A percentile compares a stretch with the other conserved stretches of the same genome.
Evolutionary conservation across 2,888 invertebrate genomes (phyloP).

Genomic region (Podotricha telesiphe): DNA sequence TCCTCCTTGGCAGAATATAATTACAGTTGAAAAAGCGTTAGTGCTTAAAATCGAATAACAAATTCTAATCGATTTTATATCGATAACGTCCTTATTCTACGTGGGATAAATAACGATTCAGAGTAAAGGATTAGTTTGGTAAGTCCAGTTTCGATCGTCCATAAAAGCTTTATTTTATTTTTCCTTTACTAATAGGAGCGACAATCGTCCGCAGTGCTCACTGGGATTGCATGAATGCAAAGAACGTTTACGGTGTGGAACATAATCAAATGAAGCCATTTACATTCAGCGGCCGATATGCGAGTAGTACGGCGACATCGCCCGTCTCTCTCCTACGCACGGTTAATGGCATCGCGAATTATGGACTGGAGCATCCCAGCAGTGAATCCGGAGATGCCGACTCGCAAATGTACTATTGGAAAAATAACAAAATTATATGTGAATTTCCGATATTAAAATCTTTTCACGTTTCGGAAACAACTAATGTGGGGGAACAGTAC

Average conservation of each 20-base stretch:
- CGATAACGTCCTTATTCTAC: not conserved
- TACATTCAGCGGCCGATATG: conserved; percentile 73
- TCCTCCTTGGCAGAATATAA: not conserved
- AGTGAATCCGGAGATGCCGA: conserved; percentile 42
- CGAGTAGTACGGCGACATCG: conserved; percentile 57
- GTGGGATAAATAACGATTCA: conserved; percentile 14
- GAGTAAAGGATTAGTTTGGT: conserved; percentile 12
- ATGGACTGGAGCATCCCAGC: conserved; percentile 40
- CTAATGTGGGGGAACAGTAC: conserved; percentile 28
- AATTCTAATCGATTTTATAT: not conserved
- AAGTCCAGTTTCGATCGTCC: conserved; percentile 1
- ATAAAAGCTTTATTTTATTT: conserved; percentile 13
- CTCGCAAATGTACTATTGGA: conserved; percentile 48
- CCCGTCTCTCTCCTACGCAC: conserved; percentile 66
- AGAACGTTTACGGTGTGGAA: conserved; percentile 70
- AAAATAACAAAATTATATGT: conserved; percentile 76
- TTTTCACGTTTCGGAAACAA: conserved; percentile 54
- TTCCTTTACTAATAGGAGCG: conserved; percentile 51
- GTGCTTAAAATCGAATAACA: not conserved
- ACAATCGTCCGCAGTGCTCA: conserved; percentile 56
- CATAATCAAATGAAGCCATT: conserved; percentile 81
- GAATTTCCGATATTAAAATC: conserved; percentile 59
- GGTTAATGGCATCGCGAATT: conserved; percentile 76
- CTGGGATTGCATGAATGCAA: conserved; percentile 76
- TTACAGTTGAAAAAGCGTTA: not conserved